Conservation (phyloP, 2,113 vertebrate genomes). For the Percopsis transmontana region DNA sequence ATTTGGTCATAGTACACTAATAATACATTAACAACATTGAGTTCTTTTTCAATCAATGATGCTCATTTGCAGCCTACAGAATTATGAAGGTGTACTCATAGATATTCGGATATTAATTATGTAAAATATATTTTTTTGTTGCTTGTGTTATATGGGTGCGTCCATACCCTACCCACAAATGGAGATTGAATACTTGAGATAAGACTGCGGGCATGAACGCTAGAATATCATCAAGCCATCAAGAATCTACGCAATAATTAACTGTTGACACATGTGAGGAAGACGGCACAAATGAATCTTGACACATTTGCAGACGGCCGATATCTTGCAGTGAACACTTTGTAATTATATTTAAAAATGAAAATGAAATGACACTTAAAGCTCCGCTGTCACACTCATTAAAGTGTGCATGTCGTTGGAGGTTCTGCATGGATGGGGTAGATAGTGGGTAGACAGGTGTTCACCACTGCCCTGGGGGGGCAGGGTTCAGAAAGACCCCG, state of each 20-base stretch:
- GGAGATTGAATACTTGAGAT: conserved; percentile 52
- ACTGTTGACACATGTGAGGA: conserved; percentile 99
- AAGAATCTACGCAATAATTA: conserved; percentile 99
- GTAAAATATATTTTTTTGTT: too few species aligned
- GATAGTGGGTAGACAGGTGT: conserved; percentile 22
- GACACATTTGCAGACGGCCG: conserved; percentile 99
- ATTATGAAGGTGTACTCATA: conserved; percentile 71
- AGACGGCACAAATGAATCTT: conserved; percentile 99
- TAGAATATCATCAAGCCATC: conserved; percentile 98
- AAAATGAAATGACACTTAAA: conserved; percentile 99
- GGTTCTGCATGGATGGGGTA: conserved; percentile 47
- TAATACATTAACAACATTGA: conserved; percentile 77
- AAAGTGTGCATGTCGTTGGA: conserved; percentile 79
- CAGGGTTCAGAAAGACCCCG: conserved; percentile 31
- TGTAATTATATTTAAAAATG: conserved; percentile 99
- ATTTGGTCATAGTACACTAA: conserved; percentile 78
- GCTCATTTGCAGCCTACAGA: conserved; percentile 64
- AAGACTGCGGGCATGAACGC: conserved; percentile 84
- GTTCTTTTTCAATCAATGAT: conserved; percentile 70
- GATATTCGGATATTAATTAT: conserved; percentile 39
- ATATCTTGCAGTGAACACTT: conserved; percentile 99
- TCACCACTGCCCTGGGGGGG: conserved; percentile 44
- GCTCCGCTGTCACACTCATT: conserved; percentile 99
- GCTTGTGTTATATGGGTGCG: too few species aligned
- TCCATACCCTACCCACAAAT: too few species aligned